Conservation (phyloP, 2,113 vertebrate genomes). For the Syngnathus floridae region DNA sequence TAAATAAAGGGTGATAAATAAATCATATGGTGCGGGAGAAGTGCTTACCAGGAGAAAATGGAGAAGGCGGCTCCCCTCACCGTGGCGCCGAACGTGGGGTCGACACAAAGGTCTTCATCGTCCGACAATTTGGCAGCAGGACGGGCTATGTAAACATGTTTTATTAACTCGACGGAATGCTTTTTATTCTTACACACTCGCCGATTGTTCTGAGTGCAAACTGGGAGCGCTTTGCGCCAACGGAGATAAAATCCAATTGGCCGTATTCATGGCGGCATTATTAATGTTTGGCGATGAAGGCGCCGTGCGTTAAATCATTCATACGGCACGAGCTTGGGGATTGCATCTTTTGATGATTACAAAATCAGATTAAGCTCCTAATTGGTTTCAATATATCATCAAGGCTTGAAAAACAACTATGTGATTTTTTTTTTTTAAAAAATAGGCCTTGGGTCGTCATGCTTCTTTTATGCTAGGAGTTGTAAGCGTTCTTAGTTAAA, state of each 20-base stretch:
- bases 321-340: background rate
- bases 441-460: no score
- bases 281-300: background rate
- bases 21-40: slow-evolving; percentile 10
- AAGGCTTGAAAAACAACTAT: background rate
- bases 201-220: no score
- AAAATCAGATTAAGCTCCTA: background rate
- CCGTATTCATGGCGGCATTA: background rate
- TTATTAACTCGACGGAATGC: background rate
- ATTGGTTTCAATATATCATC: background rate
- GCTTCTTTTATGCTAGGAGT: no score
- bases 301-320: background rate
- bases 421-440: no score
- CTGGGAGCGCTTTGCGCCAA: no score
- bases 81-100: slow-evolving; percentile 7
- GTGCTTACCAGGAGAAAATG: background rate
- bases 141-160: slow-evolving; percentile 32
- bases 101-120: slow-evolving; percentile 29
- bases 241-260: background rate
- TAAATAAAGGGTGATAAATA: background rate
- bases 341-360: background rate
- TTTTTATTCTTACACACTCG: background rate
- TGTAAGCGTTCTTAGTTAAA: background rate
- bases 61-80: slow-evolving; percentile 11
- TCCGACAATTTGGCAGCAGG: background rate